Percentiles rank a stretch among this genome's conserved stretches.
These are phyloP conservation scores for Ateles fusciceps DNA, from an alignment of 2,797 vertebrate species.

Conservation along the genomic window DNA sequence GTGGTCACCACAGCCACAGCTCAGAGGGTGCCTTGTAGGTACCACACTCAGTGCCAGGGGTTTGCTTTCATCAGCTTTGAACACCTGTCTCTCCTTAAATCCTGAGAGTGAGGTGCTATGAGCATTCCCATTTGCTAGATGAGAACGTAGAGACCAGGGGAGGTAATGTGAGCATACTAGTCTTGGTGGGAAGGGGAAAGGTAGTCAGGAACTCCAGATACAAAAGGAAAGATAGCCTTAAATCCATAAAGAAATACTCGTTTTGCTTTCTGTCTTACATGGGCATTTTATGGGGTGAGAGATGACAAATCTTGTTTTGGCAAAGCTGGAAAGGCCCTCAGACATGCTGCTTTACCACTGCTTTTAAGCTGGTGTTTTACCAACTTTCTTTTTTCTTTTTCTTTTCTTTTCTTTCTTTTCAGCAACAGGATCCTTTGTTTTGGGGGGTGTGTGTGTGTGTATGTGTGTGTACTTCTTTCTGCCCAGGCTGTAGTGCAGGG, in stretches of 20 bases:
- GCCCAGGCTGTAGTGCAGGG: neutral
- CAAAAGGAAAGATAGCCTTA: neutral
- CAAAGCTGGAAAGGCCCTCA: neutral
- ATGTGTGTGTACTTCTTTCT: neutral
- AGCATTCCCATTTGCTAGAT: neutral
- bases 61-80: neutral
- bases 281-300: neutral
- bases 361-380: neutral
- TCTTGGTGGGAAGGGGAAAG: neutral
- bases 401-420: neutral
- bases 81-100: neutral
- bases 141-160: neutral
- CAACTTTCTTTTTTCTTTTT: neutral
- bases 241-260: neutral
- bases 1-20: rapidly evolving
- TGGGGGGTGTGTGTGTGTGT: no score
- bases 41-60: no score
- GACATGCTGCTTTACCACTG: neutral
- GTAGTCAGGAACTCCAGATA: neutral
- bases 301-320: neutral
- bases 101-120: neutral
- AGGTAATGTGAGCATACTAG: neutral
- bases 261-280: neutral
- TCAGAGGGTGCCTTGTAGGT: neutral
- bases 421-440: neutral